Conservation (phyloP, 2,888 invertebrate species). For the Catocala nupta region DNA sequence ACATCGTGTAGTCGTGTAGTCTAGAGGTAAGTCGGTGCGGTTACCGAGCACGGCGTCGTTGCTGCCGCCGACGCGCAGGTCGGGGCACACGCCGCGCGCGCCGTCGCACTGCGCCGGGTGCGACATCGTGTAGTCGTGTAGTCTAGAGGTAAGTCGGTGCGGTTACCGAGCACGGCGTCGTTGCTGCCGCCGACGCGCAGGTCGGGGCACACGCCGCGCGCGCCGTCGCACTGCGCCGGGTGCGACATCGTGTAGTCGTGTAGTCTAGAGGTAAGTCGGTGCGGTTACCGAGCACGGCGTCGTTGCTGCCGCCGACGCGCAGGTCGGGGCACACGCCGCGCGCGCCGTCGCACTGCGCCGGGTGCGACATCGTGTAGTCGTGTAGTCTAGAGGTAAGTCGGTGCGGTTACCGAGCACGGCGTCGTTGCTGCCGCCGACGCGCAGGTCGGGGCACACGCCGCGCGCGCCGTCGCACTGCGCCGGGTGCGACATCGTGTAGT, state of each 20-base stretch:
- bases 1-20: conserved; percentile 96
- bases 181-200: conserved; percentile 93
- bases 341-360: conserved; percentile 93
- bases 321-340: conserved; percentile 95
- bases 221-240: conserved; percentile 93
- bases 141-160: no score
- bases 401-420: conserved; percentile 86
- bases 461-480: conserved; percentile 94
- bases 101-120: conserved; percentile 94
- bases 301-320: conserved; percentile 93
- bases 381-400: no score
- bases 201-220: conserved; percentile 95
- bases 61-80: conserved; percentile 92
- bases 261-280: no score
- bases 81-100: conserved; percentile 94
- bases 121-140: conserved; percentile 95
- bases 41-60: conserved; percentile 91
- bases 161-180: conserved; percentile 89
- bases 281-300: conserved; percentile 88
- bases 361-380: conserved; percentile 94
- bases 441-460: conserved; percentile 95
- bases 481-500: conserved; percentile 94
- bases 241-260: conserved; percentile 95
- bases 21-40: no score
- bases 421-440: conserved; percentile 93